phyloP scores from a whole-genome alignment of 92 coral and sea anemone species.

The Blastomussa wellsi region DNA sequence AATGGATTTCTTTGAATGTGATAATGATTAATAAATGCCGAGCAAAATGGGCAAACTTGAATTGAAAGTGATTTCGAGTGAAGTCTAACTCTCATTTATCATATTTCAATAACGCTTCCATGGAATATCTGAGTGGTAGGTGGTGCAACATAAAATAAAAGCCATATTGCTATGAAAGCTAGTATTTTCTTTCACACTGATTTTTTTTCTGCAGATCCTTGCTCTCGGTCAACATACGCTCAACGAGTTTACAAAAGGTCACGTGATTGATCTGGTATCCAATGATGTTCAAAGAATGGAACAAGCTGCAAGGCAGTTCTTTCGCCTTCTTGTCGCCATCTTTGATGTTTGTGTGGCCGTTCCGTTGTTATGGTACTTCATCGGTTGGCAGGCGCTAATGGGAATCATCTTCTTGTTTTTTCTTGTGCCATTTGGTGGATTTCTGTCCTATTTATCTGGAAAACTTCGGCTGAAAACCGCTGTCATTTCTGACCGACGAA shows the following conservation, averaged over 20 bases:
- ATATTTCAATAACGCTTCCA: neutral
- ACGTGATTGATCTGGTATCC: conserved; percentile 50
- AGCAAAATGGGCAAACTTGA: neutral
- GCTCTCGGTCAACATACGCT: conserved; percentile 38
- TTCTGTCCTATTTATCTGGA: conserved; percentile 31
- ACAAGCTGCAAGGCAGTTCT: conserved; percentile 47
- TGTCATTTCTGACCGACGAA: conserved; percentile 26
- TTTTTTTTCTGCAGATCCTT: conserved; percentile 22
- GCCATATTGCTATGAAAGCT: neutral
- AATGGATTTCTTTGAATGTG: neutral
- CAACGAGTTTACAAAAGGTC: conserved; percentile 44
- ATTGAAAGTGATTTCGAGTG: neutral
- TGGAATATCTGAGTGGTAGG: neutral
- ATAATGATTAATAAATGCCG: neutral
- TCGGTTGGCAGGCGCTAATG: conserved; percentile 48
- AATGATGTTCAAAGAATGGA: conserved; percentile 52
- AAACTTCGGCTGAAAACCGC: conserved; percentile 34
- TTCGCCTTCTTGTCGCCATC: conserved; percentile 45
- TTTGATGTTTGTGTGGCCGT: conserved; percentile 35
- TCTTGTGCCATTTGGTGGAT: conserved; percentile 44
- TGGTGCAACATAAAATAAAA: neutral
- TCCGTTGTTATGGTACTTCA: conserved; percentile 38
- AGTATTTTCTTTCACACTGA: neutral
- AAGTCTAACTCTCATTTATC: neutral
- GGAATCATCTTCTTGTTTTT: conserved; percentile 33